Evolutionary conservation across 2,888 invertebrate genomes (phyloP), one percentile per base, ranked within the genome.

Genomic region (Gortyna flavago): DNA sequence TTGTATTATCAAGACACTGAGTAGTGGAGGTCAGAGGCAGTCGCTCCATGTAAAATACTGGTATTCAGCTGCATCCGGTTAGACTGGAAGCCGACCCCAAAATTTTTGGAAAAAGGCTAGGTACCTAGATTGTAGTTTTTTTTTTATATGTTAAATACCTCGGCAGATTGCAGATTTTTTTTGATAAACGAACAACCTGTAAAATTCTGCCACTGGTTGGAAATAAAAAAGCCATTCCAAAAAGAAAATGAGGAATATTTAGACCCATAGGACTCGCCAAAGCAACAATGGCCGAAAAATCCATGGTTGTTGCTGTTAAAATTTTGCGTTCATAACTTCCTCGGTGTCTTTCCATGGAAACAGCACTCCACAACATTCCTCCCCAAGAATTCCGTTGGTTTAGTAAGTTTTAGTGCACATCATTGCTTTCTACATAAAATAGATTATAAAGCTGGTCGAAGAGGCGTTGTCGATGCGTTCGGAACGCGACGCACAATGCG

Each of bases 401-500:
- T 81, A 72, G 65, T n/a, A 68, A 57, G 79, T 79, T 86, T 86
- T 85, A 83, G 75, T 83, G 61, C 65, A 70, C 84, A 83, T 89
- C 88, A 85, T 84, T 74, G 86, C 71, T 78, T 80, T 83, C 74
- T 84, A 88, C 90, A 91, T 92, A 91, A 90, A 91, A 91, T 91
- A 90, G 92, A 91, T 92, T 92, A 90, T 92, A 90, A 91, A 87
- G 73, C 32, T 68, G 38, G 80, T 89, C 83, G 83, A 81, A 90
- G 90, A 90, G 90, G 90, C 88, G 86, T 83, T 79, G 85, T 83
- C 88, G 85, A 85, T 75, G 85, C 79, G 76, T 85, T 73, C 48
- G 65, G 82, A 72, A 83, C 85, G 75, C 81, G 93, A 92, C 93
- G 91, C 92, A 87, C 86, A 88, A 88, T 86, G 94, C 94, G 93